phyloP scores from a whole-genome alignment of 1,140 invertebrate species.

The Diplogasteroides magnus region DNA sequence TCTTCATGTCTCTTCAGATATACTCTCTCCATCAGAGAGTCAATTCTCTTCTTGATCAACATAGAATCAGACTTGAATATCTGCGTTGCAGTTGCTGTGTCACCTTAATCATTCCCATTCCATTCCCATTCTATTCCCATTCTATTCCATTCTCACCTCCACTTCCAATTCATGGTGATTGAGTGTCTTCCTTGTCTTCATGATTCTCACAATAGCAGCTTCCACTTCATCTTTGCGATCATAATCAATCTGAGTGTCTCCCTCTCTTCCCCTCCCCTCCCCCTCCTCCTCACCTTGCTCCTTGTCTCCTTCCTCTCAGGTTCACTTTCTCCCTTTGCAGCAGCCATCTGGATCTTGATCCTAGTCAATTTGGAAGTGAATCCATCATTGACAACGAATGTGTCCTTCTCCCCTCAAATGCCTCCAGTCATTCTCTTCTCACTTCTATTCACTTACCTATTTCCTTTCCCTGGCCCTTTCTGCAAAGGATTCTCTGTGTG shows the following conservation, averaged over 20 bases:
- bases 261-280: not conserved
- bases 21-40: constrained; percentile 96
- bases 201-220: constrained; percentile 97
- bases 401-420: constrained; percentile 74
- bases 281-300: constrained; percentile 68
- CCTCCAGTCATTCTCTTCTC: no score
- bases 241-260: constrained; percentile 77
- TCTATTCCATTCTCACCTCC: constrained; percentile 66
- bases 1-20: constrained; percentile 74
- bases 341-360: constrained; percentile 70
- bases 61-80: constrained; percentile 93
- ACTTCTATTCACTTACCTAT: constrained; percentile 57
- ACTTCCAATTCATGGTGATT: constrained; percentile 79
- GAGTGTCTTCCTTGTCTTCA: constrained; percentile 95
- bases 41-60: constrained; percentile 97
- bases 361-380: constrained; percentile 94
- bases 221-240: constrained; percentile 99
- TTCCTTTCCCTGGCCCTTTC: constrained; percentile 89
- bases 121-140: no score
- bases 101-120: no score
- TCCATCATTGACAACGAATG: constrained; percentile 91
- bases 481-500: constrained; percentile 85
- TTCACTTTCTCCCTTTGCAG: constrained; percentile 94
- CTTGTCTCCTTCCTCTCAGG: constrained; percentile 94
- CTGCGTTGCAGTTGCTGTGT: constrained; percentile 90